Evolutionary conservation across 2,797 vertebrate genomes (phyloP).

Genomic region (Typhlichthys subterraneus): DNA sequence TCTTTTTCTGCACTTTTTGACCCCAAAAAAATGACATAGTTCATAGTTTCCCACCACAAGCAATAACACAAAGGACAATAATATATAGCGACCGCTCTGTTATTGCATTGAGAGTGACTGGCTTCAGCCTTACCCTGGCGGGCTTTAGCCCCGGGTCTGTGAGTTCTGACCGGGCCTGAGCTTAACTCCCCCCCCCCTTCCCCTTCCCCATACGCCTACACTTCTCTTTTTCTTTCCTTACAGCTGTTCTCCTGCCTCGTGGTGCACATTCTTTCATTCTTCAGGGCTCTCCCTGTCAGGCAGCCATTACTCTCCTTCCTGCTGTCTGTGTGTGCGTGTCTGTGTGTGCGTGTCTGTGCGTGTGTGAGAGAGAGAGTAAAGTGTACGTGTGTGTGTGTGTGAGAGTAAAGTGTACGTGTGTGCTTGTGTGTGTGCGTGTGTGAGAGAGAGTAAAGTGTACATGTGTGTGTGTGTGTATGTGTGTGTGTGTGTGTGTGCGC

Average conservation of each 20-base stretch:
- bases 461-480: constrained; percentile 5
- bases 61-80: too few relatives aligned
- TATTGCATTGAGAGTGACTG: too few relatives aligned
- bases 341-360: constrained; percentile 17
- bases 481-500: constrained; percentile 19
- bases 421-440: constrained; percentile 2
- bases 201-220: too few relatives aligned
- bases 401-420: constrained; percentile 26
- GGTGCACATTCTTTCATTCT: constrained; percentile 75
- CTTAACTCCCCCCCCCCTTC: constrained; percentile 8
- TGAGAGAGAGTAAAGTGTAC: too few relatives aligned
- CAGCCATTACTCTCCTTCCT: constrained; percentile 67
- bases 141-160: constrained; percentile 32
- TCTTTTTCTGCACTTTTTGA: too few relatives aligned
- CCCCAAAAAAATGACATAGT: too few relatives aligned
- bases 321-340: constrained; percentile 38
- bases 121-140: constrained; percentile 53
- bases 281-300: constrained; percentile 64
- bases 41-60: too few relatives aligned
- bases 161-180: constrained; percentile 34
- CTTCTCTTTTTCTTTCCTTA: constrained; percentile 22
- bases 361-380: background rate
- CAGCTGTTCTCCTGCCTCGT: constrained; percentile 73
- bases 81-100: too few relatives aligned
- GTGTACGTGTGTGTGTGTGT: constrained; percentile 2